Conservation (phyloP, 2,888 invertebrate species). For the Creontiades dilutus region DNA sequence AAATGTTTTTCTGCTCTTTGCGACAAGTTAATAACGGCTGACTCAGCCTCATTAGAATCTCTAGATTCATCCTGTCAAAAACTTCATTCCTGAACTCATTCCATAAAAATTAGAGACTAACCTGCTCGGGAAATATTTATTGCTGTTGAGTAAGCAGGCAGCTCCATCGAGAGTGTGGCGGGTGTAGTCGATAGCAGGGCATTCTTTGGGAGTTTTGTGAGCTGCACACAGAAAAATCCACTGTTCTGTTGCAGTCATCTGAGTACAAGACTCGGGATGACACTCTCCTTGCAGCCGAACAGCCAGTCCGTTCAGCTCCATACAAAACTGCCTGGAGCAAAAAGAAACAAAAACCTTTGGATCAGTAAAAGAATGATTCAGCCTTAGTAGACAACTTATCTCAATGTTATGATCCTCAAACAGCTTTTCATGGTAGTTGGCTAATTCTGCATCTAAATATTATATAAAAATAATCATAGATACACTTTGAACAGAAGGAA, state of each 20-base stretch:
- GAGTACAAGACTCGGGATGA: conserved; percentile 97
- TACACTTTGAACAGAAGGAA: too few relatives aligned
- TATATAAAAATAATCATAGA: too few relatives aligned
- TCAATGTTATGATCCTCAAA: too few relatives aligned
- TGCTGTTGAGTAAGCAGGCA: conserved; percentile 98
- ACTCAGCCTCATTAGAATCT: too few relatives aligned
- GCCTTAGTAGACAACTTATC: too few relatives aligned
- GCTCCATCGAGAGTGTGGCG: conserved; percentile 99
- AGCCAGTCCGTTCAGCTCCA: conserved; percentile 99
- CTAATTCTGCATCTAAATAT: too few relatives aligned
- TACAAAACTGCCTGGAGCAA: conserved; percentile 93
- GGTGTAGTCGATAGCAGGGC: conserved; percentile 99
- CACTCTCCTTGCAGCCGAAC: conserved; percentile 97
- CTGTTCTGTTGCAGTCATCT: conserved; percentile 99
- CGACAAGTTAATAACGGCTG: too few relatives aligned
- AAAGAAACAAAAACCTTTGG: conserved; percentile 28
- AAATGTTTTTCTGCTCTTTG: too few relatives aligned
- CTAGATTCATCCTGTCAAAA: too few relatives aligned
- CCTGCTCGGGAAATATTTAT: conserved; percentile 99
- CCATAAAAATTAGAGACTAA: conserved; percentile 78
- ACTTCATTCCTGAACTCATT: too few relatives aligned
- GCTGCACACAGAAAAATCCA: conserved; percentile 99
- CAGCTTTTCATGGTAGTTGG: too few relatives aligned
- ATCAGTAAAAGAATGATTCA: too few relatives aligned
- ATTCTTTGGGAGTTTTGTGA: conserved; percentile 99